Base-by-base conservation (phyloP, 2,113 vertebrate genomes). In the Caretta caretta region DNA sequence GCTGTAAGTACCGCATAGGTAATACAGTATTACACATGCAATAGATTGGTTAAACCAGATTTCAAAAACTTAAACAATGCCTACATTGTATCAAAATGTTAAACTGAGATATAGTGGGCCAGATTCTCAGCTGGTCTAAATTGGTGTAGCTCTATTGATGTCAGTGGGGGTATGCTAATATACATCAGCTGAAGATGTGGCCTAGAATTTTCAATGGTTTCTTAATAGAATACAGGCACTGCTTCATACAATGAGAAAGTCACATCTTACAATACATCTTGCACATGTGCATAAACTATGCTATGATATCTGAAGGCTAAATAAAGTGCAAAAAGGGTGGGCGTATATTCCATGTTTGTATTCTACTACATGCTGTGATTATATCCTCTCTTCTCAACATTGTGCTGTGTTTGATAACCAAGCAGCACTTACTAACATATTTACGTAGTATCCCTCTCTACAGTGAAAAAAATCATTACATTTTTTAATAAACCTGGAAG, bases 351-450 rank as follows among this genome's bases (percentile, higher is more conserved):
- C 93, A 76, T 88, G 4, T 87, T 95, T 93, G 31, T 38, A 3
- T 87, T 82, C 31, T 88, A 93, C 56, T 93, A 69, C 78, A 56
- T 90, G 92, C 50, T 89, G 59, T 88, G 95, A 90, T 95, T 96
- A 84, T 48, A 75, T 80, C 48, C 9, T 90, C n/a, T 94, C 80
- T 51, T 10, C 12, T 90, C 53, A 86, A 12, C 81, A 90, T 42
- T 92, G 72, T 56, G 22, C 19, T 80, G 49, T 90, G 10, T 85
- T 19, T 80, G 25, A 95, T 49, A 96, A 62, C n/a, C 87, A 93
- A 88, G 10, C 38, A 90, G 88, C 2, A 6, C 38, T 92, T 79
- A 93, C 76, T 19, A 94, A 19, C 11, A 20, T 89, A 12, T 90
- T 97, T 90, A 86, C 80, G 12, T 59, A 92, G 27, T 22, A 94